A percentile compares a stretch with the other conserved stretches of the same genome.
These are phyloP conservation scores for mouse (Mus musculus) DNA, from an alignment of 2,113 vertebrate genomes.

Conservation along the genomic window DNA sequence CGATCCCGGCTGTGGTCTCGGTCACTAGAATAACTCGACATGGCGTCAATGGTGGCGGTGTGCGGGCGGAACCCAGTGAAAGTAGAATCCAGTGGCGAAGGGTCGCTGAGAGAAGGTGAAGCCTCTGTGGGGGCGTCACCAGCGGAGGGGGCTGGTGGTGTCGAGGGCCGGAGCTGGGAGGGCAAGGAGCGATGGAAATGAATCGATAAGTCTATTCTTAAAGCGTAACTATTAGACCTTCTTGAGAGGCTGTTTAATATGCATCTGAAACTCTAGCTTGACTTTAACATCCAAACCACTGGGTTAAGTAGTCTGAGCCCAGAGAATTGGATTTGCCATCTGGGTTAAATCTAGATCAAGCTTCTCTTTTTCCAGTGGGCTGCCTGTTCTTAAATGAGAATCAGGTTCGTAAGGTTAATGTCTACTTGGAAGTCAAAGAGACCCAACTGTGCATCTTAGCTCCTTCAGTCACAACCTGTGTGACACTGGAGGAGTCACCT, in stretches of 20 bases:
- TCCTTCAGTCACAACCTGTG: background rate
- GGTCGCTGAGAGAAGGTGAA: slow-evolving; percentile 61
- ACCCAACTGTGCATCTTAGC: background rate
- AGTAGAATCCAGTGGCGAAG: fast-evolving
- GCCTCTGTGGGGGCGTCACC: slow-evolving; percentile 64
- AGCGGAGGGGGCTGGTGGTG: background rate
- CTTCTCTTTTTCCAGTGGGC: background rate
- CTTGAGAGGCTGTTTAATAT: background rate
- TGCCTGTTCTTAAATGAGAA: background rate
- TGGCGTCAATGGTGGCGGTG: slow-evolving; percentile 85
- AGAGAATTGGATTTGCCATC: background rate
- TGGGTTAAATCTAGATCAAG: background rate
- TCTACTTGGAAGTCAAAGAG: background rate
- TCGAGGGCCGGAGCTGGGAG: background rate
- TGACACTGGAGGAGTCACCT: background rate
- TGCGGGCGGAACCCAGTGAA: background rate
- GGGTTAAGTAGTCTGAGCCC: background rate
- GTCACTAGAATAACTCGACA: slow-evolving; percentile 96
- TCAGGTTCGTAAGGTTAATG: background rate
- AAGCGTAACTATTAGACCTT: background rate
- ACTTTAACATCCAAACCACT: background rate
- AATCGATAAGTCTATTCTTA: slow-evolving; percentile 55
- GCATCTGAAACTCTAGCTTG: background rate
- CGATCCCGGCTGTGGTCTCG: slow-evolving; percentile 96
- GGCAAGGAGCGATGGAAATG: slow-evolving; percentile 70